Base-by-base conservation (phyloP, 2,113 vertebrate species). In the Hippocampus barbouri region DNA sequence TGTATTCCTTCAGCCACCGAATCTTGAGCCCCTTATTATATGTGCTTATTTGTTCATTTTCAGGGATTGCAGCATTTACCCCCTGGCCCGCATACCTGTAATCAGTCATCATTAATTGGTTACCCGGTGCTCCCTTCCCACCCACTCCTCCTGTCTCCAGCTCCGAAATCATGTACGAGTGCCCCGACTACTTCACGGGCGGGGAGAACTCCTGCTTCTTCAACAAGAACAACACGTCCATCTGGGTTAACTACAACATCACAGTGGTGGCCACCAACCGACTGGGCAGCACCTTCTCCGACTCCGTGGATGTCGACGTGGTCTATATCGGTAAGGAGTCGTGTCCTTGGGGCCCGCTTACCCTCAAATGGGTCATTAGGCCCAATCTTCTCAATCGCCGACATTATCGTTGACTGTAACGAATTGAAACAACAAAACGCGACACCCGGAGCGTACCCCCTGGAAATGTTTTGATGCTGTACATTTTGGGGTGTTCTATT, bases 151-250 rank as follows among this genome's bases (percentile, higher is more conserved):
- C 1, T 85, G 25, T 67, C 68, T 78, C 34, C 84, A 91, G 83
- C 90, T 95, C 85, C 8, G 85, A 90, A 20, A 56, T 59, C 0
- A 87, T 76, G 47, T 74, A 90, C 51, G 94, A 97, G 85, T 99
- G 97, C 84, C 93, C 95, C 3, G 96, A 99, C 88, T 98, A 99
- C 84, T 73, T 18, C 79, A 95, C 93, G 0, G 90, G 93, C 0
- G 97, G 97, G 12, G 86, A 91, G 67, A 95, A 96, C 86, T 95
- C 96, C 79, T 99, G 97, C 82, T 96, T 93, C 90, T 99, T 99
- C 68, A 92, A 92, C 87, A 96, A 94, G 91, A 94, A 93, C 8
- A 80, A 95, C 69, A 97, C 95, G 0, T 93, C 93, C 16, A 85
- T 95, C 34, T 96, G 95, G 96, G 89, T 90, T 53, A 91, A 89